phyloP scores from a whole-genome alignment of 2,797 vertebrate genomes.

The Sparidentex hasta region DNA sequence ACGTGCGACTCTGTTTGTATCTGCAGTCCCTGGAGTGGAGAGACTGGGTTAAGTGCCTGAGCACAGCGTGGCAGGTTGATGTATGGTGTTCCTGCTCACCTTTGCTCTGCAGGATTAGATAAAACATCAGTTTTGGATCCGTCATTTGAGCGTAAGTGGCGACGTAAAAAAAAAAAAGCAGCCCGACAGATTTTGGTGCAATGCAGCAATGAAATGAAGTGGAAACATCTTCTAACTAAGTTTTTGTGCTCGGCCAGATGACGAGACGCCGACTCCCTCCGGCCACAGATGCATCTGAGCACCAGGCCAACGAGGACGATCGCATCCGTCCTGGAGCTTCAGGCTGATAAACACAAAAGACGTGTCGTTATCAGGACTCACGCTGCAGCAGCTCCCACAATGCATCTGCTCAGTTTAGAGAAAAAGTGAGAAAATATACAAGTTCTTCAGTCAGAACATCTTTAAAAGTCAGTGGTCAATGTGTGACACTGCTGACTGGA shows the following conservation, averaged over 20 bases:
- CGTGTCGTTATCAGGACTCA: background rate
- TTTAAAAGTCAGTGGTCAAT: too few species aligned
- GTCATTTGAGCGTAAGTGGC: constrained; percentile 56
- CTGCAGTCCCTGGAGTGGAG: constrained; percentile 25
- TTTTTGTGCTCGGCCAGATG: constrained; percentile 62
- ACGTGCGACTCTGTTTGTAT: constrained; percentile 16
- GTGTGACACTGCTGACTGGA: background rate
- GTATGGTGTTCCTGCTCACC: constrained; percentile 76
- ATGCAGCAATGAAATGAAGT: constrained; percentile 75
- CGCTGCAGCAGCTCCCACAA: background rate
- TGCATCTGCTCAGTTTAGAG: background rate
- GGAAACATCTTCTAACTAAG: constrained; percentile 64
- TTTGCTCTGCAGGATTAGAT: constrained; percentile 75
- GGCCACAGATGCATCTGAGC: constrained; percentile 24
- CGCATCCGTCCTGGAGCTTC: constrained; percentile 4
- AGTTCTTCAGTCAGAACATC: background rate
- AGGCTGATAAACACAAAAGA: constrained; percentile 3
- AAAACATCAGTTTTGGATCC: constrained; percentile 69
- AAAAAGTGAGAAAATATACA: background rate
- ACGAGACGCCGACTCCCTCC: constrained; percentile 37
- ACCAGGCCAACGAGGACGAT: background rate
- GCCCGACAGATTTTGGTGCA: constrained; percentile 76
- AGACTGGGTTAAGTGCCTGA: constrained; percentile 49
- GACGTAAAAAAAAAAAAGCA: constrained; percentile 32
- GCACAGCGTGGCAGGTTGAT: constrained; percentile 75